Base-by-base conservation (phyloP, 2,888 invertebrate species). In the Orthosia incerta region DNA sequence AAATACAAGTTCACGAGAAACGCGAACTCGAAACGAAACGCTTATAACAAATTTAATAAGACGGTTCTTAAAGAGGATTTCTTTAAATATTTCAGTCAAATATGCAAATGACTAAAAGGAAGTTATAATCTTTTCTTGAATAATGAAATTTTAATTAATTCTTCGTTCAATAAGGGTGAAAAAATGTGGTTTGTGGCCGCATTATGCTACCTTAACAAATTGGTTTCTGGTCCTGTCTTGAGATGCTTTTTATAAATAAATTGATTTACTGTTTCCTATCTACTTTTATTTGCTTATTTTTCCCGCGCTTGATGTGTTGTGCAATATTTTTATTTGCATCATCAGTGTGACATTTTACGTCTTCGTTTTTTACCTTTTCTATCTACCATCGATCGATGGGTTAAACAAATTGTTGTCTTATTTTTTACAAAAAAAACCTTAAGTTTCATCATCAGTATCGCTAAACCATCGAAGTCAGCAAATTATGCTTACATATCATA, bases 101-200 rank as follows among this genome's bases (percentile, higher is more conserved):
- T 93, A 94, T 93, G 93, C 93, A 94, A 94, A 94, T 93, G 91
- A 91, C 91, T 90, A 88, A 90, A 91, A 90, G 90, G 89, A 93
- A 93, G 93, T 93, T 93, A 93, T 93, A 93, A 93, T 93, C 92
- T 93, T 92, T 89, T 88, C 89, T 89, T 90, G 91, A 93, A 93
- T 93, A 93, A 94, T 93, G 91, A 93, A 93, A 92, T 90, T 92
- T 92, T 93, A 93, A 93, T 93, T 93, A 93, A 93, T 93, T 92
- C 87, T 71, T 71, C 87, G 86, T 90, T 89, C 91, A 89, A 92
- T 91, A 87, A 86, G 85, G 85, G 83, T 79, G 81, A 85, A 88
- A 89, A 85, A 89, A 87, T 85, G 80, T 86, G 85, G 85, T 73
- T 71, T 68, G 57, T 62, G 80, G 77, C 74, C 73, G 79, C 83